Evolutionary conservation across 2,888 invertebrate genomes (phyloP).

Genomic region (Aromia moschata): DNA sequence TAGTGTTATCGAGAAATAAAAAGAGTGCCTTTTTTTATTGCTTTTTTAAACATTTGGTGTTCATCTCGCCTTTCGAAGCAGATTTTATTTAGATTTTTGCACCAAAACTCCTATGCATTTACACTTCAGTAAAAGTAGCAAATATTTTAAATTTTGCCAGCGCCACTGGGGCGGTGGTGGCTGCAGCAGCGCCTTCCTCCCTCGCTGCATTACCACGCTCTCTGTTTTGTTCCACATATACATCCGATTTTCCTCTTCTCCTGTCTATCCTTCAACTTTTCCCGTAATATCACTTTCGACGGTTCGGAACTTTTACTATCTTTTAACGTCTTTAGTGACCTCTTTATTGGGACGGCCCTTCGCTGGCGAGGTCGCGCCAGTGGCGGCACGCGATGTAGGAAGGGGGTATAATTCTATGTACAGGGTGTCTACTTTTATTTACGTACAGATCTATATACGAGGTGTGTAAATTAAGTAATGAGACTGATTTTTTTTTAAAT

Average conservation of each 20-base stretch:
- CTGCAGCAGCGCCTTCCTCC: constrained; percentile 38
- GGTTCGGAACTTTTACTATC: constrained; percentile 42
- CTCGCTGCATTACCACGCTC: constrained; percentile 43
- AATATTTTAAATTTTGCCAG: no score
- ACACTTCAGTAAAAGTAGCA: no score
- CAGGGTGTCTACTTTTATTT: no score
- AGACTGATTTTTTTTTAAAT: no score
- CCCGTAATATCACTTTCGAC: constrained; percentile 40
- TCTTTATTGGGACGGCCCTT: constrained; percentile 15
- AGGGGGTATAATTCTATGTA: background rate
- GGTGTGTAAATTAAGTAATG: no score
- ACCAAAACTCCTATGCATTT: no score
- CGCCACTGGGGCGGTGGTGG: constrained; percentile 29
- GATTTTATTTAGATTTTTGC: no score
- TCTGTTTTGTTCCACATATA: constrained; percentile 62
- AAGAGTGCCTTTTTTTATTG: no score
- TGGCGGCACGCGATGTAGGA: constrained; percentile 3
- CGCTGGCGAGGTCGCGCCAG: background rate
- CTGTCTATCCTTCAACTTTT: constrained; percentile 53
- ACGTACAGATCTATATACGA: no score
- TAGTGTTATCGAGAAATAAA: no score
- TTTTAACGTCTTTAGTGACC: constrained; percentile 42
- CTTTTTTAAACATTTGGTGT: no score
- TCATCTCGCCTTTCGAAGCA: no score
- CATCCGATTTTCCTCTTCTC: constrained; percentile 58